These are phyloP conservation scores for Plutella xylostella DNA, from an alignment of 2,888 invertebrate species.

Conservation along the genomic window DNA sequence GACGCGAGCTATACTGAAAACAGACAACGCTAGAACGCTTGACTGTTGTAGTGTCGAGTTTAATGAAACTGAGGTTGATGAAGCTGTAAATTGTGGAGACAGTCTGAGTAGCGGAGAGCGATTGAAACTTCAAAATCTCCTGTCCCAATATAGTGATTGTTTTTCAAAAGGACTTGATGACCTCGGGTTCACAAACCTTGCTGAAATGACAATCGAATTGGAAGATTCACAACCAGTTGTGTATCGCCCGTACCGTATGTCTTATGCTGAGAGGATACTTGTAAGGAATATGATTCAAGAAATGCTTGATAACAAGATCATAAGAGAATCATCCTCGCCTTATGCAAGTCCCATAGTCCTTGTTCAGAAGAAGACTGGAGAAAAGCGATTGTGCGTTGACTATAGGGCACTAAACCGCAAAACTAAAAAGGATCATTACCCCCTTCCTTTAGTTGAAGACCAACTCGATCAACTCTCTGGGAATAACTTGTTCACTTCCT, in stretches of 20 bases:
- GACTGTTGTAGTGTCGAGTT: too few species aligned
- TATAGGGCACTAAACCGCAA: conserved; percentile 12
- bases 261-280: too few species aligned
- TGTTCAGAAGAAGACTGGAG: conserved; percentile 9
- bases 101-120: neutral
- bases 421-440: conserved; percentile 20
- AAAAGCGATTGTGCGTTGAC: conserved; percentile 7
- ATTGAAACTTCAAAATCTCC: neutral
- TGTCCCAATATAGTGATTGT: neutral
- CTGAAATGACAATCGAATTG: neutral
- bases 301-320: conserved; percentile 2
- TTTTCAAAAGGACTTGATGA: neutral
- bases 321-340: conserved; percentile 2
- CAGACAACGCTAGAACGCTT: too few species aligned
- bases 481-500: conserved; percentile 3
- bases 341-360: conserved; percentile 7
- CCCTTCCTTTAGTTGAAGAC: conserved; percentile 15
- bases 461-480: conserved; percentile 11
- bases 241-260: neutral
- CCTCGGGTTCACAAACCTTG: neutral
- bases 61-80: too few species aligned
- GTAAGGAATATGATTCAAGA: neutral
- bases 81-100: too few species aligned
- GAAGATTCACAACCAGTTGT: neutral
- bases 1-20: neutral